These are phyloP conservation scores for Ichneumoninae sp. DNA, from an alignment of 2,888 invertebrate genomes.

Conservation along the genomic window DNA sequence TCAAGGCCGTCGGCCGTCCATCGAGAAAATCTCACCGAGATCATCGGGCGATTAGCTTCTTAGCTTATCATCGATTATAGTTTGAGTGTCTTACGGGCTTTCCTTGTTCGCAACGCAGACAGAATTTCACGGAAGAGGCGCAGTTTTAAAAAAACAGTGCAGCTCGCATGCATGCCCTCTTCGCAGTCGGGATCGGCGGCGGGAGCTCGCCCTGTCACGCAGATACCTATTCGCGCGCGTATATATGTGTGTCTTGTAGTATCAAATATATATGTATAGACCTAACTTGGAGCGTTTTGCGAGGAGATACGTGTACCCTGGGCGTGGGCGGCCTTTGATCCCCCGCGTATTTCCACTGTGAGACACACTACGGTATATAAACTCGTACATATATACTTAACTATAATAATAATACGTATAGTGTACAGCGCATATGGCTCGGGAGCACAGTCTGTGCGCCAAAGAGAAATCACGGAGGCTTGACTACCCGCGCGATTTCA, in stretches of 20 bases:
- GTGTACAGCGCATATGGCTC: not conserved
- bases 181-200: constrained; percentile 18
- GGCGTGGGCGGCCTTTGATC: constrained; percentile 51
- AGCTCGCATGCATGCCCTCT: constrained; percentile 5
- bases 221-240: constrained; percentile 11
- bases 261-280: constrained; percentile 1
- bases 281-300: constrained; percentile 20
- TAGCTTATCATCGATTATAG: constrained; percentile 42
- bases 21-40: constrained; percentile 19
- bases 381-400: constrained; percentile 11
- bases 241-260: not conserved
- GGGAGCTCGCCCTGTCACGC: constrained; percentile 18
- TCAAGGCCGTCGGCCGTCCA: constrained; percentile 13
- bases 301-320: constrained; percentile 22
- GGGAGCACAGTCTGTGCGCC: not conserved
- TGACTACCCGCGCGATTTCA: constrained; percentile 21
- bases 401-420: not conserved
- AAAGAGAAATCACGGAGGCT: constrained; percentile 8
- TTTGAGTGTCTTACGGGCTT: constrained; percentile 1
- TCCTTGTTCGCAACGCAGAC: not conserved
- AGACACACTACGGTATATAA: constrained; percentile 24
- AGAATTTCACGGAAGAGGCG: constrained; percentile 41
- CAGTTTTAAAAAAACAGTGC: constrained; percentile 3
- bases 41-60: constrained; percentile 25
- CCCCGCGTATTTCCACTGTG: constrained; percentile 30